Conservation (phyloP, 2,113 vertebrate species). For the Panthera uncia region DNA sequence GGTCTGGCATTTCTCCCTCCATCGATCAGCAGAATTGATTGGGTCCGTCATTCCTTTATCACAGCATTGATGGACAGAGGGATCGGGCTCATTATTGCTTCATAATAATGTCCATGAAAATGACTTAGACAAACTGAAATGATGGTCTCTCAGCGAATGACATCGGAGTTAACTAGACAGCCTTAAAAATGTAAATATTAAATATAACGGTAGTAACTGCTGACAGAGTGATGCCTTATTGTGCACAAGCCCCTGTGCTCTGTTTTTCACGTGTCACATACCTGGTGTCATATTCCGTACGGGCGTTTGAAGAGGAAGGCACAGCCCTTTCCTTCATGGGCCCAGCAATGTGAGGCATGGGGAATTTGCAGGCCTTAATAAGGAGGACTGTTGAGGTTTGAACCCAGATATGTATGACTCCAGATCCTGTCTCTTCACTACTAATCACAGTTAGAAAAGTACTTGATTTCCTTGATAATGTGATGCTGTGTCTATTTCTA, state of each 20-base stretch:
- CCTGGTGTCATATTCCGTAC: fast-evolving
- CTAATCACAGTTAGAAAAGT: neutral
- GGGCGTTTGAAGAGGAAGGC: neutral
- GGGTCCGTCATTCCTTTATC: neutral
- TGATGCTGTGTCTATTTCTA: neutral
- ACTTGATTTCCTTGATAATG: neutral
- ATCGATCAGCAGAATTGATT: neutral
- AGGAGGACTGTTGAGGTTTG: neutral
- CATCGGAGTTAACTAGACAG: neutral
- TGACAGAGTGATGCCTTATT: neutral
- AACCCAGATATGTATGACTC: neutral
- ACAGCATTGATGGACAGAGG: neutral
- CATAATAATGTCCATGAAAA: neutral
- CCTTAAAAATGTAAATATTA: neutral
- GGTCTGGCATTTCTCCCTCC: neutral
- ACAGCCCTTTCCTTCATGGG: fast-evolving
- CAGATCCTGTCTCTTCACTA: neutral
- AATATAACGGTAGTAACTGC: neutral
- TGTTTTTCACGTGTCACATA: fast-evolving
- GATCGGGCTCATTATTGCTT: neutral
- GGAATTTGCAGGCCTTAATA: neutral
- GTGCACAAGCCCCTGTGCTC: no score
- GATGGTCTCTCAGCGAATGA: neutral
- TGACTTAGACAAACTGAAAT: neutral
- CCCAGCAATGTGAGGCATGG: neutral